Evolutionary conservation across 2,113 vertebrate species (phyloP).

Genomic region (Crotophaga sulcirostris): DNA sequence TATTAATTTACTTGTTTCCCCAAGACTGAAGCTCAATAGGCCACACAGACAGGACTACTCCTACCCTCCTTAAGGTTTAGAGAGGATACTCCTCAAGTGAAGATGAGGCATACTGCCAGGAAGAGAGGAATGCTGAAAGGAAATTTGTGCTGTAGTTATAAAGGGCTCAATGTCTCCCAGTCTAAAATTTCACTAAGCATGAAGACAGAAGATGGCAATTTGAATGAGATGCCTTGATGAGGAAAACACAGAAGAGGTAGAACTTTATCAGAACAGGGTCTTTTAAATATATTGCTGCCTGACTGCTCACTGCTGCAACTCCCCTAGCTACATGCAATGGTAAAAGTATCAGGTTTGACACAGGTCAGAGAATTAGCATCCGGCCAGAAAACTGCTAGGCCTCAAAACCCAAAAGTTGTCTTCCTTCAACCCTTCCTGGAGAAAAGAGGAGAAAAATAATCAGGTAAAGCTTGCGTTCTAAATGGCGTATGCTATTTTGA

Average conservation of each 20-base stretch:
- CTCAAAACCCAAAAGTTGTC: not conserved
- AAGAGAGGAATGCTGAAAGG: not conserved
- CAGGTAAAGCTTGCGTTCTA: not conserved
- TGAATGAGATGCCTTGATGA: slow-evolving; percentile 36
- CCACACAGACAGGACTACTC: not conserved
- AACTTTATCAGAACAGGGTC: slow-evolving; percentile 26
- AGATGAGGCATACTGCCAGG: not conserved
- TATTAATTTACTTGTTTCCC: not conserved
- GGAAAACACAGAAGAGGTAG: slow-evolving; percentile 47
- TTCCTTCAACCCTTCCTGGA: slow-evolving; percentile 32
- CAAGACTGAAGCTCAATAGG: not conserved
- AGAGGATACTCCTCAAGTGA: not conserved
- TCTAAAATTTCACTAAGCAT: not conserved
- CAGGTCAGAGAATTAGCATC: not conserved
- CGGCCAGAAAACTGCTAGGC: not conserved
- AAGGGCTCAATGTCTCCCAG: not conserved
- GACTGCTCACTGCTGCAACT: not conserved
- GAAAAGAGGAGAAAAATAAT: not conserved
- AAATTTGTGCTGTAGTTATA: slow-evolving; percentile 32
- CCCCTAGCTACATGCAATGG: not conserved
- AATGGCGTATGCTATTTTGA: not conserved
- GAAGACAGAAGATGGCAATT: slow-evolving; percentile 16
- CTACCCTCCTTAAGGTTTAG: not conserved
- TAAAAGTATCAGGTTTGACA: not conserved
- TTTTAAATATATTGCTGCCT: slow-evolving; percentile 27